These are phyloP conservation scores for Xyliphius kryptos DNA, from an alignment of 2,113 vertebrate species.

Conservation along the genomic window DNA sequence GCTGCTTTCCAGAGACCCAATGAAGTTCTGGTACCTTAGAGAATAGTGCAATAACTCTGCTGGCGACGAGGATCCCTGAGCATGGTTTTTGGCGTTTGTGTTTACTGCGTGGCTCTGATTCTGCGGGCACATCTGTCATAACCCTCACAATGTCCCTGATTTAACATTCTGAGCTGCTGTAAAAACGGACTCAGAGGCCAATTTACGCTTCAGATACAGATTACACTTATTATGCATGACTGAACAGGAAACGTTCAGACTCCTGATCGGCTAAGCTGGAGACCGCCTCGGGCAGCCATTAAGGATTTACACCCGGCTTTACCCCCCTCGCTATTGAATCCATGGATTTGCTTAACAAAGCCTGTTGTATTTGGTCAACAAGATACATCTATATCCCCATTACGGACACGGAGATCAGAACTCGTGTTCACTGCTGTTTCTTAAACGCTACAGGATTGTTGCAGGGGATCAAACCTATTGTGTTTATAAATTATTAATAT, in stretches of 20 bases:
- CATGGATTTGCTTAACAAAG: constrained; percentile 14
- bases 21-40: no score
- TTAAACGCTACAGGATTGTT: constrained; percentile 17
- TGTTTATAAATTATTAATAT: constrained; percentile 6
- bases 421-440: constrained; percentile 14
- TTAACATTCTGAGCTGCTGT: no score
- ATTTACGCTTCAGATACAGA: not conserved
- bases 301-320: constrained; percentile 14
- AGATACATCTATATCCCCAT: constrained; percentile 27
- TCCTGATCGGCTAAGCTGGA: not conserved
- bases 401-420: constrained; percentile 2
- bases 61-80: no score
- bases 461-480: constrained; percentile 23
- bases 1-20: no score
- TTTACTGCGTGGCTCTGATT: no score
- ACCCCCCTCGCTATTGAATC: constrained; percentile 11
- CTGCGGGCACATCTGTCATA: no score
- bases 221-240: not conserved
- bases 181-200: not conserved
- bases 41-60: no score
- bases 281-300: not conserved
- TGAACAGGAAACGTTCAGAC: not conserved
- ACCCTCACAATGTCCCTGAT: no score
- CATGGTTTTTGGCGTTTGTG: no score
- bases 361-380: not conserved